phyloP scores from a whole-genome alignment of 1,140 invertebrate species.

The honey bee (Apis mellifera) region DNA sequence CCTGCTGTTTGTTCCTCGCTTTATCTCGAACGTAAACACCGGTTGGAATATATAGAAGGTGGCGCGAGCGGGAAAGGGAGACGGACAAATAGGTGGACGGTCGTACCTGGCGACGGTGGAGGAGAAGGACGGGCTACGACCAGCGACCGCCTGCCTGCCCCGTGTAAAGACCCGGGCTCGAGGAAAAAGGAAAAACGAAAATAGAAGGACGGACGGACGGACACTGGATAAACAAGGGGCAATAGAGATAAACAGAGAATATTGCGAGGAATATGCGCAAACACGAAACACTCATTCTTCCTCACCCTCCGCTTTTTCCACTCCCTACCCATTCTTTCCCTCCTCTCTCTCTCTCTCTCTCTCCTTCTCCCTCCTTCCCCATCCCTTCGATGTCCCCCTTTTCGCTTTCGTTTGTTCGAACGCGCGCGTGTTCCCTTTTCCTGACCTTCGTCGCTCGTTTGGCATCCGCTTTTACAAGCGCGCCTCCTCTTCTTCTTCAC shows the following conservation, averaged over 20 bases:
- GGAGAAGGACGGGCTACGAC: slow-evolving; percentile 43
- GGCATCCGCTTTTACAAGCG: slow-evolving; percentile 58
- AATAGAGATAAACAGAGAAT: slow-evolving; percentile 80
- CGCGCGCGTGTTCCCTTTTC: slow-evolving; percentile 46
- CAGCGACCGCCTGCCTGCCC: slow-evolving; percentile 48
- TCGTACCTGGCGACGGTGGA: slow-evolving; percentile 46
- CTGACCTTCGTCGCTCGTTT: slow-evolving; percentile 60
- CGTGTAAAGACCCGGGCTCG: slow-evolving; percentile 59
- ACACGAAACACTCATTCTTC: slow-evolving; percentile 70
- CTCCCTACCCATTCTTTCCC: slow-evolving; percentile 5
- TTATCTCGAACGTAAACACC: slow-evolving; percentile 78
- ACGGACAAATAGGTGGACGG: slow-evolving; percentile 37
- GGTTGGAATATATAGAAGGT: slow-evolving; percentile 71
- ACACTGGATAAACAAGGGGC: slow-evolving; percentile 78
- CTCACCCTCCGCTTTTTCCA: slow-evolving; percentile 49
- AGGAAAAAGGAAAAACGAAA: slow-evolving; percentile 72
- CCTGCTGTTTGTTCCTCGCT: slow-evolving; percentile 77
- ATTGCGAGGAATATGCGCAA: slow-evolving; percentile 79
- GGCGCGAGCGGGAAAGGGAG: slow-evolving; percentile 32
- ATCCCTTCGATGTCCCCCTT: slow-evolving; percentile 41
- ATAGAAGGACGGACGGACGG: slow-evolving; percentile 69
- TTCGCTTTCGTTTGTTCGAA: slow-evolving; percentile 61
- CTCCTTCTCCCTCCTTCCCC: background rate
- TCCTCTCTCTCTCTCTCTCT: slow-evolving; percentile 5
- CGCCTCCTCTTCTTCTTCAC: slow-evolving; percentile 46